These are phyloP conservation scores for Sebastes oblongus DNA, from an alignment of 2,797 vertebrate species.

Conservation along the genomic window DNA sequence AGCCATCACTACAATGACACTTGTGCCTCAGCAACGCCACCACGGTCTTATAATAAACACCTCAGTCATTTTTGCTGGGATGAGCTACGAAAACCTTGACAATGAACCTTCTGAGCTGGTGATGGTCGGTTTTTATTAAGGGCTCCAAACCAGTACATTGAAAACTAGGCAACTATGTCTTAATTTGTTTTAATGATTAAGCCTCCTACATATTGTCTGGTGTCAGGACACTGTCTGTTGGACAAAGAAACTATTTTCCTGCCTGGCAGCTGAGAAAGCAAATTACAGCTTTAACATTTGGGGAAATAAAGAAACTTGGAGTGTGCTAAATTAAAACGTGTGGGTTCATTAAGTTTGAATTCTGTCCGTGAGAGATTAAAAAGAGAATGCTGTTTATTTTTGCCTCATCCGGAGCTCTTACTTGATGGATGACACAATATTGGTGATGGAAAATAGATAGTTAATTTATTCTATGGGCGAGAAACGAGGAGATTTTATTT, in stretches of 20 bases:
- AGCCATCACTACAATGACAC: not conserved
- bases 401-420: not conserved
- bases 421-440: not conserved
- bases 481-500: not conserved
- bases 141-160: not conserved
- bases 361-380: not conserved
- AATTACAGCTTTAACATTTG: not conserved
- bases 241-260: not conserved
- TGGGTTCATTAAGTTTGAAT: not conserved
- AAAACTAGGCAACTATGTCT: not conserved
- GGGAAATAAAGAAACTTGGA: no score
- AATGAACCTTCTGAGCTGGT: slow-evolving; percentile 22
- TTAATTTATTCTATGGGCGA: not conserved
- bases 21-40: slow-evolving; percentile 62
- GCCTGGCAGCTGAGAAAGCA: not conserved
- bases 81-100: slow-evolving; percentile 2
- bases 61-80: not conserved
- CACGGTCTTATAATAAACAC: slow-evolving; percentile 22
- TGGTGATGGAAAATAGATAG: not conserved
- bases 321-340: not conserved
- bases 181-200: not conserved
- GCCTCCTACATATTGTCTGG: not conserved
- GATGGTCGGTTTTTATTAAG: not conserved
- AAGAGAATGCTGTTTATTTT: not conserved
- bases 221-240: not conserved